Evolutionary conservation across 2,888 invertebrate species (phyloP).

Genomic region (Aethes cnicana): DNA sequence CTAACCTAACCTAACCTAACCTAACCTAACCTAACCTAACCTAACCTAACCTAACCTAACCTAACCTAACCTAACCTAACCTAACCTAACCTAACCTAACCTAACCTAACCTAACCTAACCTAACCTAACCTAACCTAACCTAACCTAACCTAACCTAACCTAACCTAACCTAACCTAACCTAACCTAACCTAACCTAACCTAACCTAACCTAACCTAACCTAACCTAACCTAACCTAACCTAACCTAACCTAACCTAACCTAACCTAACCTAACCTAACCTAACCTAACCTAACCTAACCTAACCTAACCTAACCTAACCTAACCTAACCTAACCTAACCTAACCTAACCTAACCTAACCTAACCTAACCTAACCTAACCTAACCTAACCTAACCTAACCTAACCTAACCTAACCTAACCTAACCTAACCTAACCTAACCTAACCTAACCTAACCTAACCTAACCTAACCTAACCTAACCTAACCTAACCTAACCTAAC

Average conservation of each 20-base stretch:
- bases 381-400: constrained; percentile 31
- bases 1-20: background rate
- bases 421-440: constrained; percentile 27
- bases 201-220: constrained; percentile 16
- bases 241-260: constrained; percentile 26
- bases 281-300: constrained; percentile 14
- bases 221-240: background rate
- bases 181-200: constrained; percentile 3
- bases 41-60: constrained; percentile 1
- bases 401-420: constrained; percentile 30
- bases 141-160: constrained; percentile 22
- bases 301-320: constrained; percentile 14
- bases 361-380: constrained; percentile 30
- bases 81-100: constrained; percentile 1
- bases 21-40: background rate
- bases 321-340: constrained; percentile 14
- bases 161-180: constrained; percentile 8
- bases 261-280: constrained; percentile 18
- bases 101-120: constrained; percentile 16
- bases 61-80: constrained; percentile 1
- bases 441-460: constrained; percentile 28
- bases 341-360: constrained; percentile 26
- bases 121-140: background rate
- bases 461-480: constrained; percentile 29
- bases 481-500: constrained; percentile 24